A percentile compares a stretch with the other conserved stretches of the same genome.
Conservation (phyloP, 2,797 vertebrate genomes). For the Erethizon dorsatum region DNA sequence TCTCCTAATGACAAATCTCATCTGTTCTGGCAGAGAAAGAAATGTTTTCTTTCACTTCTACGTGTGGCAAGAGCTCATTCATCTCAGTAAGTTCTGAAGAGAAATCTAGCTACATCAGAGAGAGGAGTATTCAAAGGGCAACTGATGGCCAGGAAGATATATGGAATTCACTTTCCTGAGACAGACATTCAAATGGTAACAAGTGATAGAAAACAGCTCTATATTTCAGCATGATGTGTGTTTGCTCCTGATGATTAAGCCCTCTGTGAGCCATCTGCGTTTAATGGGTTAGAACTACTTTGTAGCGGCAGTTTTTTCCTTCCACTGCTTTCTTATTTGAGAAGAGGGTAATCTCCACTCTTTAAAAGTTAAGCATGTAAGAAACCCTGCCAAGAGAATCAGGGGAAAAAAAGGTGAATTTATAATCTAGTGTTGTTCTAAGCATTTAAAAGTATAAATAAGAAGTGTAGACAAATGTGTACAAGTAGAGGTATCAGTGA, state of each 20-base stretch:
- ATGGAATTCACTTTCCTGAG: conserved; percentile 92
- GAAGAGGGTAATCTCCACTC: conserved; percentile 87
- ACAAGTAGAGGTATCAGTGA: conserved; percentile 86
- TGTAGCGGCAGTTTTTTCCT: conserved; percentile 89
- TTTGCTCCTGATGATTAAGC: conserved; percentile 90
- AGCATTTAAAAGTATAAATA: conserved; percentile 92
- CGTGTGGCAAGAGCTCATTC: conserved; percentile 93
- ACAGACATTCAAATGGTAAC: conserved; percentile 92
- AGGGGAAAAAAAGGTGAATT: conserved; percentile 88
- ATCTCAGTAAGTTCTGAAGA: conserved; percentile 92
- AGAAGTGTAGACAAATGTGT: conserved; percentile 90
- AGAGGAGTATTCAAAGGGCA: conserved; percentile 91
- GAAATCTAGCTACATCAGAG: conserved; percentile 92
- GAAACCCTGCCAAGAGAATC: conserved; percentile 90
- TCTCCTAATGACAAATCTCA: conserved; percentile 96
- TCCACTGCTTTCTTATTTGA: conserved; percentile 89
- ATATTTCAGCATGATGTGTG: conserved; percentile 91
- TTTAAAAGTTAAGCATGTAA: conserved; percentile 89
- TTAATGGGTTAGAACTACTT: conserved; percentile 92
- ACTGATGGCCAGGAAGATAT: conserved; percentile 94
- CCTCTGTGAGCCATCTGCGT: conserved; percentile 91
- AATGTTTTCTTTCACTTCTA: conserved; percentile 94
- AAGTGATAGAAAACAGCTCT: conserved; percentile 94
- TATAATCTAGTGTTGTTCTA: conserved; percentile 91
- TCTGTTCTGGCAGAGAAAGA: conserved; percentile 93